A percentile compares a stretch with the other conserved stretches of the same genome.
These are phyloP conservation scores for Axis porcinus DNA, from an alignment of 2,113 vertebrate species.

Conservation along the genomic window DNA sequence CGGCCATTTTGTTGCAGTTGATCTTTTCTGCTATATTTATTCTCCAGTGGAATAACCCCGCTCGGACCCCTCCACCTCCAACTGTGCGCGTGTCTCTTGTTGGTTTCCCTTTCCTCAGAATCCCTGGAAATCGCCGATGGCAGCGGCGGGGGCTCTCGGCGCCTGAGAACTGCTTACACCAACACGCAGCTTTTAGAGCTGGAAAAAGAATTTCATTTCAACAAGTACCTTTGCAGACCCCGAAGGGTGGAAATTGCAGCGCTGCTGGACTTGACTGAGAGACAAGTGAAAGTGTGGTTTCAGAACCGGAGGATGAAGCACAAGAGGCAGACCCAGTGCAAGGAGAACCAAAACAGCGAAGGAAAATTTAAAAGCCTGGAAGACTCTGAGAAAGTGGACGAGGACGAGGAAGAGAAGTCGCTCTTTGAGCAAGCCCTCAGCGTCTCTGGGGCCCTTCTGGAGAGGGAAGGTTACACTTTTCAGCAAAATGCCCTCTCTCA, in stretches of 20 bases:
- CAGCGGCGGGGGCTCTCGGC: slow-evolving; percentile 86
- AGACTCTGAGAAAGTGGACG: slow-evolving; percentile 85
- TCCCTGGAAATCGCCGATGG: slow-evolving; percentile 91
- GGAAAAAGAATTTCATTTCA: slow-evolving; percentile 99
- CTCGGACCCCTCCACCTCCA: slow-evolving; percentile 76
- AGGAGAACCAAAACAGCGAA: slow-evolving; percentile 94
- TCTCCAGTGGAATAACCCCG: slow-evolving; percentile 55
- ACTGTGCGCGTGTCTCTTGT: slow-evolving; percentile 74
- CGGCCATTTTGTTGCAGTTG: slow-evolving; percentile 89
- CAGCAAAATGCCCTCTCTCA: slow-evolving; percentile 90
- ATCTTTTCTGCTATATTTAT: slow-evolving; percentile 79
- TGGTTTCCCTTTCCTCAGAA: slow-evolving; percentile 84
- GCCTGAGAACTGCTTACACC: slow-evolving; percentile 96
- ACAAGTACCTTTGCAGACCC: slow-evolving; percentile 98
- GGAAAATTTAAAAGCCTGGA: slow-evolving; percentile 88
- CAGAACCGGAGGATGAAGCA: slow-evolving; percentile 99
- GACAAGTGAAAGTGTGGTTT: slow-evolving; percentile 99
- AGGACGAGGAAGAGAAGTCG: slow-evolving; percentile 86
- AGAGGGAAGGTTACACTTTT: slow-evolving; percentile 92
- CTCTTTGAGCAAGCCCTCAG: slow-evolving; percentile 87
- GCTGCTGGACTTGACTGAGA: slow-evolving; percentile 95
- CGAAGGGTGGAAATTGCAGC: slow-evolving; percentile 96
- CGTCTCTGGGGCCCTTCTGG: slow-evolving; percentile 88
- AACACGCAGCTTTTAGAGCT: slow-evolving; percentile 98
- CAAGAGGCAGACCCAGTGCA: slow-evolving; percentile 96